These are phyloP conservation scores for human (Homo sapiens) DNA, from an alignment of 2,113 vertebrate genomes.

Conservation along the genomic window DNA sequence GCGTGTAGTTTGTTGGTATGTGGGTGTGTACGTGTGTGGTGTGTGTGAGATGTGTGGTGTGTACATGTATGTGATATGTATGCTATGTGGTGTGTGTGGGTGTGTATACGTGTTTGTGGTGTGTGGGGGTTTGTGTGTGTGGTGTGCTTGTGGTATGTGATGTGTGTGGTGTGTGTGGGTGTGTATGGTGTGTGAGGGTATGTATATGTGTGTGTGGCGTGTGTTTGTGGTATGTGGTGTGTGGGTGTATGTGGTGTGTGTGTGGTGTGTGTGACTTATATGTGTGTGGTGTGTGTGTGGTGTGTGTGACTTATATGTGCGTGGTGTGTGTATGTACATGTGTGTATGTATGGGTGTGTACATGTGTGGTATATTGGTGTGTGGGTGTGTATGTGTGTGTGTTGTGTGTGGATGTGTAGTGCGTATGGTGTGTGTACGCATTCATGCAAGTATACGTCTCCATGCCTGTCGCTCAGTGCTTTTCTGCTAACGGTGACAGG, in stretches of 20 bases:
- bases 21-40: not conserved
- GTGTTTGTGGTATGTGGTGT: no score
- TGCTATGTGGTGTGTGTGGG: not conserved
- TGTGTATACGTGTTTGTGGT: not conserved
- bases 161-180: not conserved
- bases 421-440: not conserved
- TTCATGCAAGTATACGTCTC: not conserved
- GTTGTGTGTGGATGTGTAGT: not conserved
- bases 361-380: no score
- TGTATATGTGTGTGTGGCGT: no score
- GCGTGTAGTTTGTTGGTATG: not conserved
- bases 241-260: no score
- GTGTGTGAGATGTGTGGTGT: not conserved
- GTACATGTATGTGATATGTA: not conserved
- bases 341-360: no score
- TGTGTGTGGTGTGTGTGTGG: no score
- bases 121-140: not conserved
- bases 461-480: slow-evolving; percentile 69
- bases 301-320: no score
- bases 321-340: no score
- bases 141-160: not conserved
- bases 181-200: no score
- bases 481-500: slow-evolving; percentile 85
- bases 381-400: no score
- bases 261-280: no score